Evolutionary conservation across 2,888 invertebrate genomes (phyloP).

Genomic region (Archips crataeganus): DNA sequence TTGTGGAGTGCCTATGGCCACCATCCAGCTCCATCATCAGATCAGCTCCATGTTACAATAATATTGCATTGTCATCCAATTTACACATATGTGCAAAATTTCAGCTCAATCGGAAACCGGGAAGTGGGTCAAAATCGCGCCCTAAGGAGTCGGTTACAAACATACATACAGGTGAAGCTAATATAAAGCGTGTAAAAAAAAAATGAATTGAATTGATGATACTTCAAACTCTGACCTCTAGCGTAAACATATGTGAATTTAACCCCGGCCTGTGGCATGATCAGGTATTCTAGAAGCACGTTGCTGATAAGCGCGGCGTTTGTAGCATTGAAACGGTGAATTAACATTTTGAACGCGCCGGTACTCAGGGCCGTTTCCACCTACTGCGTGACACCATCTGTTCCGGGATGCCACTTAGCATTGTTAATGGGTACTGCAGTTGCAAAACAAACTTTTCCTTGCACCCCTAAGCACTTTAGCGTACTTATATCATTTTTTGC

Average conservation of each 20-base stretch:
- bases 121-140: too few relatives aligned
- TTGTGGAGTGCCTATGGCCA: too few relatives aligned
- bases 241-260: background rate
- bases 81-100: too few relatives aligned
- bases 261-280: conserved; percentile 37
- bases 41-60: too few relatives aligned
- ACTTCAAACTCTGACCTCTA: background rate
- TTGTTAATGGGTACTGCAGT: conserved; percentile 16
- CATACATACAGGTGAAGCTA: too few relatives aligned
- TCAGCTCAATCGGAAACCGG: too few relatives aligned
- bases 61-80: too few relatives aligned
- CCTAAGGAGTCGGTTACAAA: too few relatives aligned
- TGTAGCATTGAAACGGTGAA: conserved; percentile 58
- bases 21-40: too few relatives aligned
- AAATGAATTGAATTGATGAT: too few relatives aligned
- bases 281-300: conserved; percentile 48
- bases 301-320: conserved; percentile 44
- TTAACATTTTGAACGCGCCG: conserved; percentile 62
- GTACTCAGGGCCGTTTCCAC: conserved; percentile 62
- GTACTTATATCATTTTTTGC: background rate
- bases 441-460: conserved; percentile 9
- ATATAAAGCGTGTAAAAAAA: too few relatives aligned
- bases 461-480: background rate
- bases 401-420: conserved; percentile 53
- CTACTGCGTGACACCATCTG: conserved; percentile 75